Evolutionary conservation across 1,140 invertebrate species (phyloP), one percentile per base, ranked within the genome.

Genomic region (Neodiprion pinetum): DNA sequence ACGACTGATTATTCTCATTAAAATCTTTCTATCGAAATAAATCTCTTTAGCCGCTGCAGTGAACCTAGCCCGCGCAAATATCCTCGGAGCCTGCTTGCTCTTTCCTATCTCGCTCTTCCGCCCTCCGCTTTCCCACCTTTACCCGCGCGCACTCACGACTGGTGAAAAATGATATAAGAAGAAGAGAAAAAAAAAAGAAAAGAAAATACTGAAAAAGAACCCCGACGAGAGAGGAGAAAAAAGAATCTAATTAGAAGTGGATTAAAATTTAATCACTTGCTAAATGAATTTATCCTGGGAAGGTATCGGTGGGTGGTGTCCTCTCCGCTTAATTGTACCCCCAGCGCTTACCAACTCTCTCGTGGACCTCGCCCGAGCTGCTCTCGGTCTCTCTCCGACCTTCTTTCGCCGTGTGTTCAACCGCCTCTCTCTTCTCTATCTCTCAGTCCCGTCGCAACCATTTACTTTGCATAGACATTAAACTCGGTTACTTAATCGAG

Each of bases 201-300:
- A 40, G 48, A 40, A 71, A 70, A 40, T 21, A 21, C 17, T 21
- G 53, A 14, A 17, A 65, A 65, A 65, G 17, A 65, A 65, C 12
- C 12, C 5, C 28, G 28, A 40, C 12, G 17, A 65, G 17, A 40
- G 65, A 40, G 65, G 49, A 74, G 74, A 80, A 75, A 80, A 83
- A 82, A 84, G 17, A 85, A 82, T 85, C 80, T 85, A 85, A 86
- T 86, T 86, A 84, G 82, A 84, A 85, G 80, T 83, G 81, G 80
- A 86, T 86, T 84, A 85, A 86, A 85, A 84, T 85, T 85, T 83
- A 86, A 85, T 84, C 82, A 83, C 80, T 79, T 76, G 77, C 82
- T 81, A 83, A 84, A 81, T 78, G 79, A 84, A 84, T 75, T 83
- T 83, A 82, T 84, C 80, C 77, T 61, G 75, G 68, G 53, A 61